These are phyloP conservation scores for Melanotaenia trifasciata DNA, from an alignment of 2,797 vertebrate species.

Conservation along the genomic window DNA sequence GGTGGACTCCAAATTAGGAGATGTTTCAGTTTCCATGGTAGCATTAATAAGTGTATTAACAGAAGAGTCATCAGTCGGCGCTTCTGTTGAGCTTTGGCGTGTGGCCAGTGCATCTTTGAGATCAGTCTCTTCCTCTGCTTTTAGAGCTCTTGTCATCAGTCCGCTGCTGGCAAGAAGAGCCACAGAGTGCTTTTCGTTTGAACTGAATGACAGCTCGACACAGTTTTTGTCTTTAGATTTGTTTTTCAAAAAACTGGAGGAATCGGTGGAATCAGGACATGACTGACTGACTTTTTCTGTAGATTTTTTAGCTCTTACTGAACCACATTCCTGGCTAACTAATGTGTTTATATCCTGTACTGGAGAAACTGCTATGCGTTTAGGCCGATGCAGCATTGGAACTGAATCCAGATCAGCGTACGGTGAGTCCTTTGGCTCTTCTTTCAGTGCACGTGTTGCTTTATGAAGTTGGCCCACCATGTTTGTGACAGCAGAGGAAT, in stretches of 20 bases:
- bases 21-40: slow-evolving; percentile 50
- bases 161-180: slow-evolving; percentile 78
- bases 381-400: slow-evolving; percentile 81
- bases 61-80: slow-evolving; percentile 8
- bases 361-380: slow-evolving; percentile 65
- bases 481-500: slow-evolving; percentile 38
- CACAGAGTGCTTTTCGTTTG: slow-evolving; percentile 71
- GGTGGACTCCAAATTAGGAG: slow-evolving; percentile 44
- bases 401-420: slow-evolving; percentile 82
- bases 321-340: slow-evolving; percentile 38
- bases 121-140: slow-evolving; percentile 71
- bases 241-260: slow-evolving; percentile 30
- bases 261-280: slow-evolving; percentile 10
- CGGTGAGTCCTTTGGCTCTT: slow-evolving; percentile 76
- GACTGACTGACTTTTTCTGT: slow-evolving; percentile 31
- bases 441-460: slow-evolving; percentile 58
- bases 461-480: slow-evolving; percentile 38
- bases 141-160: slow-evolving; percentile 80
- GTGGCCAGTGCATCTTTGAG: slow-evolving; percentile 60
- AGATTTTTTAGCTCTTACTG: slow-evolving; percentile 48
- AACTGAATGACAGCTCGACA: slow-evolving; percentile 33
- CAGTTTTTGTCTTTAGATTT: slow-evolving; percentile 46
- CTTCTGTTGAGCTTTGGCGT: slow-evolving; percentile 49
- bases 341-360: slow-evolving; percentile 17
- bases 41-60: slow-evolving; percentile 18